Percentiles rank a stretch among this genome's conserved stretches.
These are phyloP conservation scores for Colistium nudipinnis DNA, from an alignment of 2,113 vertebrate genomes.

Conservation along the genomic window DNA sequence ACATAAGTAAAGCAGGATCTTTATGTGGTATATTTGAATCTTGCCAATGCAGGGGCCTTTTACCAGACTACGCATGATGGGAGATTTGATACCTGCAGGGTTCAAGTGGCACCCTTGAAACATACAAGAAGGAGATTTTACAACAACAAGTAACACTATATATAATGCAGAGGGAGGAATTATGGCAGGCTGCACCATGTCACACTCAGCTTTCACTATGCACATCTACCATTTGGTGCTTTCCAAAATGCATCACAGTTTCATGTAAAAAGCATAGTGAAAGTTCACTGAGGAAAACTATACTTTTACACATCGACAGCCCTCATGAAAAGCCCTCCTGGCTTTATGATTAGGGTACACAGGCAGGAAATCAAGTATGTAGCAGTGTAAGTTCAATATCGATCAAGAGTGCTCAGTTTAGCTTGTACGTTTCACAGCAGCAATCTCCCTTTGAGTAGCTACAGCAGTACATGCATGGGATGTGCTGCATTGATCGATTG, in stretches of 20 bases:
- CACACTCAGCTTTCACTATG: background rate
- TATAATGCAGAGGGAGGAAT: background rate
- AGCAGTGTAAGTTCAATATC: background rate
- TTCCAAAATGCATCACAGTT: too few relatives aligned
- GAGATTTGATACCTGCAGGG: conserved; percentile 10
- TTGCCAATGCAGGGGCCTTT: background rate
- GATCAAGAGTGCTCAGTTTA: conserved; percentile 2
- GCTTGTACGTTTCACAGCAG: background rate
- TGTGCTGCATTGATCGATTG: background rate
- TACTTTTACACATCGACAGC: background rate
- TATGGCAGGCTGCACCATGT: background rate
- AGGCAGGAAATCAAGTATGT: background rate
- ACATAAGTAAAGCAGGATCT: background rate
- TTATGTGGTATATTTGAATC: background rate
- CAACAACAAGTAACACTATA: background rate
- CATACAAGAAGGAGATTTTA: conserved; percentile 6
- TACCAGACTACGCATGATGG: background rate
- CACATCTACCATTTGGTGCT: background rate
- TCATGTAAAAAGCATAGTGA: background rate
- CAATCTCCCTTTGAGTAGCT: background rate
- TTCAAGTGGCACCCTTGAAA: conserved; percentile 20
- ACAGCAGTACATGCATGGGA: background rate
- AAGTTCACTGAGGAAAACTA: background rate
- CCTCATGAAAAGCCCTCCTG: background rate
- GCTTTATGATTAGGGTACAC: background rate